Evolutionary conservation across 2,113 vertebrate genomes (phyloP), one percentile per base, ranked within the genome.

Genomic region (Brachyhypopomus occidentalis): DNA sequence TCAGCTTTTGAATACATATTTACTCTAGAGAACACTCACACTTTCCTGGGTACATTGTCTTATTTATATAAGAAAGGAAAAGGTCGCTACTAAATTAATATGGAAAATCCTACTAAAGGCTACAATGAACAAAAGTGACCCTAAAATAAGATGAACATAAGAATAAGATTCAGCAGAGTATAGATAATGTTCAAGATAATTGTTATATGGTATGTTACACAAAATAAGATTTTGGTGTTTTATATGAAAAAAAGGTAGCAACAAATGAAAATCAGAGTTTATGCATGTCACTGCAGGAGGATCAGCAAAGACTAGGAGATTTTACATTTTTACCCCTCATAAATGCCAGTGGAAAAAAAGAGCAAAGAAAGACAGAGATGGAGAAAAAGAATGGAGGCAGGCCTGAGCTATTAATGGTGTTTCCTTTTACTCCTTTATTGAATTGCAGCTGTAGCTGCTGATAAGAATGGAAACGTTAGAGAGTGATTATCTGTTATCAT

Each of bases 361-460:
- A 34, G 11, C 2, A 19, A 38, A 81, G 5, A 63, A 22, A 19
- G 30, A 77, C 75, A 81, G 78, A 70, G 3, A 72, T 1, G 38
- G 25, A 77, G 48, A 22, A 22, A 25, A 7, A 70, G 70, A 82
- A 25, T 67, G 58, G 34, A 60, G 22, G 23, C 20, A 66, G 52
- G 52, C 1, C 64, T 45, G 6, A n/a, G 66, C 86, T 88, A 88
- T 90, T 89, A 89, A 90, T 89, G 85, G 84, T 77, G 76, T 76
- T 79, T 82, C 82, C 67, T 87, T 88, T 89, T 87, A 91, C 67
- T 87, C 66, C 75, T 84, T 88, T 89, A 92, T 91, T 92, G 90
- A 92, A 91, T 89, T 91, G 91, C 92, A 94, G 92, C 94, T 94
- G 92, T 89, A 89, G 86, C 88, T 87, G 88, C 81, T 88, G 91